Conservation (phyloP, 2,113 vertebrate species). For the Entomyzon cyanotis region DNA sequence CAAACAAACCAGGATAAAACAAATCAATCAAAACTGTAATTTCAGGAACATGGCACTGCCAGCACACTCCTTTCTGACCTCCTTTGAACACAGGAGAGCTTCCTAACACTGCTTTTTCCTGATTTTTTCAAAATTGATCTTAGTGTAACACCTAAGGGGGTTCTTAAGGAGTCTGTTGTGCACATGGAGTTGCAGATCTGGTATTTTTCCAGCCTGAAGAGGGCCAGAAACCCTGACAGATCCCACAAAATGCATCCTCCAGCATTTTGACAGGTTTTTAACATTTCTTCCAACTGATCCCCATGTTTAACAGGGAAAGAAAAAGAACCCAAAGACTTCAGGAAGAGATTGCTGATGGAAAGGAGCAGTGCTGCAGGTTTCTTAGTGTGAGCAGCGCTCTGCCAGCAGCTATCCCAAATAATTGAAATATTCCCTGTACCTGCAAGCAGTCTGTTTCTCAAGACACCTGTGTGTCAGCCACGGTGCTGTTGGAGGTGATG, state of each 20-base stretch:
- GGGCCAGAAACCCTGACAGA: background rate
- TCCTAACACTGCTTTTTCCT: background rate
- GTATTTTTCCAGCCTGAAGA: constrained; percentile 1
- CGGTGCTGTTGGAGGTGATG: constrained; percentile 17
- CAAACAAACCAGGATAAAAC: background rate
- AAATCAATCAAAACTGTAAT: background rate
- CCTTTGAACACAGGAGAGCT: background rate
- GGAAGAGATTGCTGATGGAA: background rate
- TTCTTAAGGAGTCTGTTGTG: background rate
- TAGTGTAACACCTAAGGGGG: background rate
- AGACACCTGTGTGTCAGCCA: constrained; percentile 11
- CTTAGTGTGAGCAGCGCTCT: background rate
- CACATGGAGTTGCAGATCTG: background rate
- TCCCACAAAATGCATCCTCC: background rate
- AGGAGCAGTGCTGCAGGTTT: constrained; percentile 6
- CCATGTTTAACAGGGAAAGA: background rate
- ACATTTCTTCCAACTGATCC: background rate
- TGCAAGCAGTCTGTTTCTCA: background rate
- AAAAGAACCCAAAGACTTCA: background rate
- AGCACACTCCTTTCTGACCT: background rate
- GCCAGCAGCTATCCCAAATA: background rate
- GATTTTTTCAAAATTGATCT: background rate
- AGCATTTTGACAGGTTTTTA: background rate
- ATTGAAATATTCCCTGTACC: constrained; percentile 17
- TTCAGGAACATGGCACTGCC: background rate